Conservation (phyloP, 2,888 invertebrate genomes). For the Seira sanloemensis region DNA sequence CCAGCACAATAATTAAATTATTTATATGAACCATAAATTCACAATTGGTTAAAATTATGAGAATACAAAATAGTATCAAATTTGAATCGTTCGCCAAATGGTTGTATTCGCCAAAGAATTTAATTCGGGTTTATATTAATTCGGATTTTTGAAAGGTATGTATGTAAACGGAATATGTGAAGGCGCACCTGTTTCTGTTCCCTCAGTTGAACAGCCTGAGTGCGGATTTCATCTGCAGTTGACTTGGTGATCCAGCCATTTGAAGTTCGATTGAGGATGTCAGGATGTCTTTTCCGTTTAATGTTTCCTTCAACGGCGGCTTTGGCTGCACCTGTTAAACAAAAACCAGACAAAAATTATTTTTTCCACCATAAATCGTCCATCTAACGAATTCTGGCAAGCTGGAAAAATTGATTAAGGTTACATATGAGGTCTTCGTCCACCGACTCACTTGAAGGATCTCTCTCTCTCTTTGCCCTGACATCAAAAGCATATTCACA, state of each 20-base stretch:
- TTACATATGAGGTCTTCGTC: too few relatives aligned
- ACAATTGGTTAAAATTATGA: too few relatives aligned
- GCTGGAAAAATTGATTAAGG: too few relatives aligned
- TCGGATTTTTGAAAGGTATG: too few relatives aligned
- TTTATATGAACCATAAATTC: too few relatives aligned
- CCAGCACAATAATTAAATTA: too few relatives aligned
- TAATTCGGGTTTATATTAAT: too few relatives aligned
- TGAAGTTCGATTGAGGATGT: conserved; percentile 87
- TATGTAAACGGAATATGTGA: too few relatives aligned
- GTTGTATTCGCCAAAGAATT: too few relatives aligned
- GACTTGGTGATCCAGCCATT: conserved; percentile 70
- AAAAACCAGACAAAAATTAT: not conserved
- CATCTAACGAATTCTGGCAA: not conserved
- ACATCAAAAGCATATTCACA: not conserved
- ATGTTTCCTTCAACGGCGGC: conserved; percentile 49
- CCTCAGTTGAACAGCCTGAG: conserved; percentile 54
- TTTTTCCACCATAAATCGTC: too few relatives aligned
- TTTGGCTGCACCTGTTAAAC: conserved; percentile 47
- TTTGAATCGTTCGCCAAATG: too few relatives aligned
- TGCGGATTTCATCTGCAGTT: conserved; percentile 66
- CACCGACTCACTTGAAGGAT: not conserved
- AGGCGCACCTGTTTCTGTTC: conserved; percentile 53
- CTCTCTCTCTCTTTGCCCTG: not conserved
- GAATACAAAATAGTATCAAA: too few relatives aligned
- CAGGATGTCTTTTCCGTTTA: conserved; percentile 90